These are phyloP conservation scores for Antheraea mylitta DNA, from an alignment of 1,140 invertebrate species.

Conservation along the genomic window DNA sequence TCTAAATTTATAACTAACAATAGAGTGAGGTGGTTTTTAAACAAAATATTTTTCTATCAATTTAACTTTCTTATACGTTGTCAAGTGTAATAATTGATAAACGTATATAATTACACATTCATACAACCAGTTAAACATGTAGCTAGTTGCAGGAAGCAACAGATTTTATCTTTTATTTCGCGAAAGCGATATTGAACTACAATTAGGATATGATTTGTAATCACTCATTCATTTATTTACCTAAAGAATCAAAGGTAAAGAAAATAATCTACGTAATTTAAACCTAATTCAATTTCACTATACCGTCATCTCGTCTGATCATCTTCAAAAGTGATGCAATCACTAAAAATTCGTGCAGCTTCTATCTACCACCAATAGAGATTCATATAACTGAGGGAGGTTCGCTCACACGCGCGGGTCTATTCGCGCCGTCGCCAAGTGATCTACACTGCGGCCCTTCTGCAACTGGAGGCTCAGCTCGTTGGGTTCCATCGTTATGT, in stretches of 20 bases:
- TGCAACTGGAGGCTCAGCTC: slow-evolving; percentile 60
- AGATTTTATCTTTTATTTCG: slow-evolving; percentile 18
- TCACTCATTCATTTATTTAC: slow-evolving; percentile 51
- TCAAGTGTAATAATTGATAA: background rate
- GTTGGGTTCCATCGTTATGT: slow-evolving; percentile 66
- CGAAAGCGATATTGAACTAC: slow-evolving; percentile 33
- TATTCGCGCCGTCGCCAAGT: slow-evolving; percentile 46
- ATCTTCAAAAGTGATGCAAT: slow-evolving; percentile 14
- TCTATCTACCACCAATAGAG: slow-evolving; percentile 15
- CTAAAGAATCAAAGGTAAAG: background rate
- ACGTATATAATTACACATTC: background rate
- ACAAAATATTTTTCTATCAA: background rate
- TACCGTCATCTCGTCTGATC: slow-evolving; percentile 18
- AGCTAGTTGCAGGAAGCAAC: slow-evolving; percentile 15
- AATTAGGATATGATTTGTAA: slow-evolving; percentile 64
- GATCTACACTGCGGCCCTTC: slow-evolving; percentile 65
- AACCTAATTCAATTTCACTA: slow-evolving; percentile 29
- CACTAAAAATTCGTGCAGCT: slow-evolving; percentile 7
- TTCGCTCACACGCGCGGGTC: slow-evolving; percentile 45
- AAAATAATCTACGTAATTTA: slow-evolving; percentile 15
- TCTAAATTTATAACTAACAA: background rate
- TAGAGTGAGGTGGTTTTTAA: background rate
- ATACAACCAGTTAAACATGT: background rate
- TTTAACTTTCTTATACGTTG: background rate
- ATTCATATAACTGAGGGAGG: slow-evolving; percentile 20